Conservation (phyloP, 2,888 invertebrate genomes). For the Willowsia nigromaculata region DNA sequence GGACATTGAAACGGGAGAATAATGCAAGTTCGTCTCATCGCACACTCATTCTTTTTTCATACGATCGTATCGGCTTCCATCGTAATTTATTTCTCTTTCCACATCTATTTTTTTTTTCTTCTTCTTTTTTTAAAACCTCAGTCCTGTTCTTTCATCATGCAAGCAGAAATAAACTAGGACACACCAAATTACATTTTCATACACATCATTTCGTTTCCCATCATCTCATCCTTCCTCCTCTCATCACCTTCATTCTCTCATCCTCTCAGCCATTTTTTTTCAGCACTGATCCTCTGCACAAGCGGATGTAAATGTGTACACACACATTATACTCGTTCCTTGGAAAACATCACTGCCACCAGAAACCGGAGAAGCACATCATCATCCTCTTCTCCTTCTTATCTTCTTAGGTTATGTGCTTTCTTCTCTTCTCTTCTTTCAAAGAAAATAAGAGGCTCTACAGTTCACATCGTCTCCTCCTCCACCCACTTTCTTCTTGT, state of each 20-base stretch:
- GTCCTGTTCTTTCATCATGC: neutral
- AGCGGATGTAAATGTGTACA: neutral
- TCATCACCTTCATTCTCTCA: neutral
- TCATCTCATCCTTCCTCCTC: conserved; percentile 47
- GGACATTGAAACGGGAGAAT: no score
- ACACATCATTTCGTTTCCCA: conserved; percentile 67
- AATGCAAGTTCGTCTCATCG: no score
- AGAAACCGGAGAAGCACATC: neutral
- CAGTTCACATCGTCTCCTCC: no score
- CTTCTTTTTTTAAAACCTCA: neutral
- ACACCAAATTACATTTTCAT: conserved; percentile 66
- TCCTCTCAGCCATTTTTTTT: neutral
- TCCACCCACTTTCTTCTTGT: neutral
- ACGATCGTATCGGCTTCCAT: no score
- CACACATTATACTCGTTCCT: neutral
- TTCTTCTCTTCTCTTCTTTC: neutral
- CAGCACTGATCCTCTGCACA: neutral
- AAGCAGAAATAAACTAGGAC: neutral
- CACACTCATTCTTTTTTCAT: no score
- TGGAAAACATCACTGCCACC: neutral
- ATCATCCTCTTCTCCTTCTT: neutral
- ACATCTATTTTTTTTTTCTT: no score
- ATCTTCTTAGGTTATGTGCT: neutral
- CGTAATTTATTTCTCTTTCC: no score
- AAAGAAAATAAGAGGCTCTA: neutral